A percentile compares a stretch with the other conserved stretches of the same genome.
Evolutionary conservation across 2,113 vertebrate genomes (phyloP).

Genomic region (Monarcha castaneiventris): DNA sequence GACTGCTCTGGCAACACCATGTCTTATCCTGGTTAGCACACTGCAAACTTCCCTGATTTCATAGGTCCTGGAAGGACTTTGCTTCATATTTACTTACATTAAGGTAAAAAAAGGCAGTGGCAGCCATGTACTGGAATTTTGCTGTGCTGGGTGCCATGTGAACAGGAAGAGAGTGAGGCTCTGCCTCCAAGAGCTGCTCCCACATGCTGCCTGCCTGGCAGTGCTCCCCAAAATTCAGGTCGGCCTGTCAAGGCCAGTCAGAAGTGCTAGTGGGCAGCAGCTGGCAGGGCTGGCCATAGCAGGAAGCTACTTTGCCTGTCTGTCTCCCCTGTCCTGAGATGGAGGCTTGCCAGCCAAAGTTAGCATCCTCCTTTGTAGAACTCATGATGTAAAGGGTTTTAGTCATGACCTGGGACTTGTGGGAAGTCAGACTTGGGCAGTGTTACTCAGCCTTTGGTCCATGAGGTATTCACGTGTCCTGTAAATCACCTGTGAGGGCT

Average conservation of each 20-base stretch:
- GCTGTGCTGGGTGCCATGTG: background rate
- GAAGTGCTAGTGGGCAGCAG: background rate
- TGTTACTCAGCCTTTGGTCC: conserved; percentile 6
- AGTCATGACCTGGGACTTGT: background rate
- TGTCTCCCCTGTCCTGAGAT: background rate
- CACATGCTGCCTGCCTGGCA: background rate
- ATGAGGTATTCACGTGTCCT: background rate
- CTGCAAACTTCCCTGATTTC: background rate
- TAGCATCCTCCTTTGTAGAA: background rate
- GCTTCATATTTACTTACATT: background rate
- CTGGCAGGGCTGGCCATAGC: background rate
- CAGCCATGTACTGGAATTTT: background rate
- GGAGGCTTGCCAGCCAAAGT: background rate
- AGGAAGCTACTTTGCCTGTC: background rate
- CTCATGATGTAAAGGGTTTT: background rate
- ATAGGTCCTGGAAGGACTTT: background rate
- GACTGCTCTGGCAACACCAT: background rate
- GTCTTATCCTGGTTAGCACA: background rate
- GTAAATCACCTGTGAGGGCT: conserved; percentile 15
- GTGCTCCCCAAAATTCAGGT: background rate
- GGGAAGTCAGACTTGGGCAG: background rate
- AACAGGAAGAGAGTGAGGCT: background rate
- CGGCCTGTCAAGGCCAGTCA: background rate
- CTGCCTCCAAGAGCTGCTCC: background rate
- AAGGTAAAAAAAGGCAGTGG: background rate